Evolutionary conservation across 2,113 vertebrate species (phyloP).

Genomic region (Centropus unirufus): DNA sequence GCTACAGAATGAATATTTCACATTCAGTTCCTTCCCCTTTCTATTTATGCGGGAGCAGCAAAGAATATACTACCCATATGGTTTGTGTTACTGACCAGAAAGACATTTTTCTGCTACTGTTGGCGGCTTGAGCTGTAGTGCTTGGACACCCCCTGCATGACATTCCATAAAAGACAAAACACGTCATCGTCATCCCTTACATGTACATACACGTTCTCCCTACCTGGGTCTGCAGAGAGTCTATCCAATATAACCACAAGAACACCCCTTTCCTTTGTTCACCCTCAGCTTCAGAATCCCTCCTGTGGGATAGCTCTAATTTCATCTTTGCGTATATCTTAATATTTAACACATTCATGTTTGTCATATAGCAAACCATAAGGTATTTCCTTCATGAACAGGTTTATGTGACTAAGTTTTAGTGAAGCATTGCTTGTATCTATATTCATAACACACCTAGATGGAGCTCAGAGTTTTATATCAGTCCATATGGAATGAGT

Average conservation of each 20-base stretch:
- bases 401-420: not conserved
- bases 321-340: not conserved
- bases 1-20: not conserved
- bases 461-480: not conserved
- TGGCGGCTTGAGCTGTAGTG: not conserved
- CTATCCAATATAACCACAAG: not conserved
- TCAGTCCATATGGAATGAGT: not conserved
- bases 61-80: not conserved
- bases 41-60: not conserved
- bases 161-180: not conserved
- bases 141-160: not conserved
- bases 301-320: not conserved
- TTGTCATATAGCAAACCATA: not conserved
- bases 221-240: not conserved
- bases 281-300: not conserved
- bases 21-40: slow-evolving; percentile 8
- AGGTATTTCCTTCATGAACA: not conserved
- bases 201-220: accelerated
- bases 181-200: accelerated
- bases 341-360: not conserved
- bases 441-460: not conserved
- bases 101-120: not conserved
- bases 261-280: not conserved
- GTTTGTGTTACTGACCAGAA: not conserved
- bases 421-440: not conserved